These are phyloP conservation scores for Bostrychus sinensis DNA, from an alignment of 2,113 vertebrate species.

Conservation along the genomic window DNA sequence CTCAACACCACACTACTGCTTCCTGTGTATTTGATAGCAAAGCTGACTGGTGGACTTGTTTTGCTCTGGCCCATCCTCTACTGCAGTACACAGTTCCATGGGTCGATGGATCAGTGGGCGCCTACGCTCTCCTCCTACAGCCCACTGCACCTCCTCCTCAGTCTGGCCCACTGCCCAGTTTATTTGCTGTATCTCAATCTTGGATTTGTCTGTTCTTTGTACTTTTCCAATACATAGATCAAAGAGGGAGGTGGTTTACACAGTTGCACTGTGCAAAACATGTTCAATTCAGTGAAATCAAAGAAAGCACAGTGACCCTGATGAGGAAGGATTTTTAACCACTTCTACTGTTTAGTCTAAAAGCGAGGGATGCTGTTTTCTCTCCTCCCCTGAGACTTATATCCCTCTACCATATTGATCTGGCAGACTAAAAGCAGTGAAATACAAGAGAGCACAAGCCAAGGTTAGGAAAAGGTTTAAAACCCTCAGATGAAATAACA, in stretches of 20 bases:
- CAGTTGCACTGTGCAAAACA: slow-evolving; percentile 42
- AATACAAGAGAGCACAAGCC: slow-evolving; percentile 38
- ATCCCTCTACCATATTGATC: slow-evolving; percentile 65
- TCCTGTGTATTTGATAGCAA: slow-evolving; percentile 1
- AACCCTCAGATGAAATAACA: slow-evolving; percentile 35
- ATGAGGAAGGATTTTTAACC: slow-evolving; percentile 40
- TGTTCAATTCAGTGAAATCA: slow-evolving; percentile 45
- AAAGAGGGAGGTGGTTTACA: slow-evolving; percentile 53
- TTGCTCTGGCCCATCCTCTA: slow-evolving; percentile 33
- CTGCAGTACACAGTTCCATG: slow-evolving; percentile 58
- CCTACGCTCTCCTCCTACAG: slow-evolving; percentile 62
- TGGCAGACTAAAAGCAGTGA: slow-evolving; percentile 53
- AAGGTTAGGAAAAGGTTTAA: slow-evolving; percentile 52
- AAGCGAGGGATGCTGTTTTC: slow-evolving; percentile 46
- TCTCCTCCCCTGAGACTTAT: slow-evolving; percentile 48
- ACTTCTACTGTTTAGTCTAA: slow-evolving; percentile 40
- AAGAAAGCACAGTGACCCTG: slow-evolving; percentile 52
- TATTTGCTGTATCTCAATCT: slow-evolving; percentile 70
- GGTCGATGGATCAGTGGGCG: slow-evolving; percentile 67
- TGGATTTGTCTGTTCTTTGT: slow-evolving; percentile 63
- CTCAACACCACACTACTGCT: no score
- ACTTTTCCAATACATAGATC: slow-evolving; percentile 54
- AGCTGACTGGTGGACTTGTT: slow-evolving; percentile 27
- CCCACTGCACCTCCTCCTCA: slow-evolving; percentile 62
- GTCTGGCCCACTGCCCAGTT: slow-evolving; percentile 68